phyloP scores from a whole-genome alignment of 2,888 invertebrate species.

The Tryphoninae sp. region DNA sequence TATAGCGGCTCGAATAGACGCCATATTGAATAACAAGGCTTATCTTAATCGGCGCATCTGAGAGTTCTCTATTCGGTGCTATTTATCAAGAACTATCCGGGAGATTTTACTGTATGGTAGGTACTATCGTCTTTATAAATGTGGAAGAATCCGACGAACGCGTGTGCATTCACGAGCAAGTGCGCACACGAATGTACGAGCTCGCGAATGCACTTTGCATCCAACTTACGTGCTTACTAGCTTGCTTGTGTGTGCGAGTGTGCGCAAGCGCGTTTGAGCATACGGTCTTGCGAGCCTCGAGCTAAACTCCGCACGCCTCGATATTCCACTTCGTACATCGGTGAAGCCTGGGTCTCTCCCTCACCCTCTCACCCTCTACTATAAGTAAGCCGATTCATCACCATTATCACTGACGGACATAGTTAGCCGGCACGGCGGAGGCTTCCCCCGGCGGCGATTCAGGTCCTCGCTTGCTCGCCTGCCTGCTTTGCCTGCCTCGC shows the following conservation, averaged over 20 bases:
- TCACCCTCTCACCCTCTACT: constrained; percentile 48
- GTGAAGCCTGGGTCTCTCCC: constrained; percentile 10
- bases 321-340: constrained; percentile 59
- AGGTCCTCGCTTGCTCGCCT: constrained; percentile 40
- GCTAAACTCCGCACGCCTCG: constrained; percentile 55
- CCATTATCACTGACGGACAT: constrained; percentile 77
- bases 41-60: too few relatives aligned
- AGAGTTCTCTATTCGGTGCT: not conserved
- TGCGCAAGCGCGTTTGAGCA: constrained; percentile 5
- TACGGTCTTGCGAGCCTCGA: constrained; percentile 50
- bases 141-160: constrained; percentile 29
- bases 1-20: too few relatives aligned
- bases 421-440: constrained; percentile 71
- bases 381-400: constrained; percentile 76
- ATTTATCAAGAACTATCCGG: not conserved
- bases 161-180: constrained; percentile 33
- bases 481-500: constrained; percentile 28
- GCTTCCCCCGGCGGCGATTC: constrained; percentile 67
- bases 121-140: constrained; percentile 13
- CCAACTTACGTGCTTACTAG: not conserved
- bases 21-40: too few relatives aligned
- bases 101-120: constrained; percentile 16
- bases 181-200: not conserved
- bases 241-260: not conserved
- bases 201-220: not conserved